Conservation (phyloP, 2,888 invertebrate species). For the Drosophila bunnanda region DNA sequence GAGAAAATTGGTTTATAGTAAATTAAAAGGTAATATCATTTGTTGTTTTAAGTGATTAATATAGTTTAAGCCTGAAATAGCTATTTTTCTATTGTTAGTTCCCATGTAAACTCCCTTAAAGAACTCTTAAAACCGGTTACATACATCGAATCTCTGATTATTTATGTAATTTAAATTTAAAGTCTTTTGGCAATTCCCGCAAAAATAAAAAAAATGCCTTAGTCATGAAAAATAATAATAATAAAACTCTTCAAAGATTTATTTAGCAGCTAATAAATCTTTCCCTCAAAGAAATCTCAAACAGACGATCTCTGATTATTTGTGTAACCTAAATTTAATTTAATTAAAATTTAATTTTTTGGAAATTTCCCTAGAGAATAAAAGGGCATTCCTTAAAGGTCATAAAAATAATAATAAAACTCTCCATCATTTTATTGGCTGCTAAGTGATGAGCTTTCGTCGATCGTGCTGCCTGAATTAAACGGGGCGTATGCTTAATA, state of each 20-base stretch:
- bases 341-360: no score
- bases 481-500: constrained; percentile 65
- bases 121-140: background rate
- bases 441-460: constrained; percentile 51
- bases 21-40: no score
- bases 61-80: no score
- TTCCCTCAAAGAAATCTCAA: no score
- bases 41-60: no score
- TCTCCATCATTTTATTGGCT: constrained; percentile 42
- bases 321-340: background rate
- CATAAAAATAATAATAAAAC: constrained; percentile 12
- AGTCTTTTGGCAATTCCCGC: background rate
- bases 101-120: background rate
- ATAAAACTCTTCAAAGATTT: no score
- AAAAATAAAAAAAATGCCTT: no score
- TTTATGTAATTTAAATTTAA: background rate
- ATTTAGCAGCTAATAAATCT: no score
- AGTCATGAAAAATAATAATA: no score
- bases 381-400: constrained; percentile 16
- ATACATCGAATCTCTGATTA: background rate
- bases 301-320: background rate
- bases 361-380: background rate
- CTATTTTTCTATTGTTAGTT: no score
- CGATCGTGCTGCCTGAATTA: constrained; percentile 43
- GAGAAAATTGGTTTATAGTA: no score